These are phyloP conservation scores for Gyps fulvus DNA, from an alignment of 2,113 vertebrate genomes.

Conservation along the genomic window DNA sequence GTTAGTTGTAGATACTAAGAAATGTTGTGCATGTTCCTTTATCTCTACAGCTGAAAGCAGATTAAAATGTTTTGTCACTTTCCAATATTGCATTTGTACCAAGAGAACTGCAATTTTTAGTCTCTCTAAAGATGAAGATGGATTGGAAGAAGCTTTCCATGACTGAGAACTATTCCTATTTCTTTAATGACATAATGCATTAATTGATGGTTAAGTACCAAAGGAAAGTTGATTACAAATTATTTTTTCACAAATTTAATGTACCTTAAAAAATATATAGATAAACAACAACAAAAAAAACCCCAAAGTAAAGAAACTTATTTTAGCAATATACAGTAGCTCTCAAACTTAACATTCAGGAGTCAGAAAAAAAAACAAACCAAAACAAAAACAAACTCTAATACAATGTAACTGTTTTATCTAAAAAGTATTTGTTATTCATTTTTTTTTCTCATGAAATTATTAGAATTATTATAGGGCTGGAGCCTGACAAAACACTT, in stretches of 20 bases:
- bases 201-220: background rate
- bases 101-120: background rate
- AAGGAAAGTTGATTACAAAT: background rate
- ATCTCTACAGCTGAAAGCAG: background rate
- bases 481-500: background rate
- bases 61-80: background rate
- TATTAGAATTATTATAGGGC: background rate
- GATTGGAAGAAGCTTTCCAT: background rate
- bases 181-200: background rate
- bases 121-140: background rate
- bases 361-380: background rate
- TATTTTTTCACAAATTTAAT: background rate
- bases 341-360: background rate
- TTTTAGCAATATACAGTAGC: background rate
- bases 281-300: background rate
- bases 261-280: background rate
- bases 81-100: background rate
- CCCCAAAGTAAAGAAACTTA: background rate
- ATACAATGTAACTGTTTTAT: background rate
- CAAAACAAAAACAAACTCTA: background rate
- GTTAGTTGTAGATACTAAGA: background rate
- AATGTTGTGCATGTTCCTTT: background rate
- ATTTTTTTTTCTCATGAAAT: background rate
- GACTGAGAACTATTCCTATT: background rate
- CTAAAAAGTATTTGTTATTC: background rate